Evolutionary conservation across 2,888 invertebrate species (phyloP), one percentile per base, ranked within the genome.

Genomic region (Macrophya alboannulata): DNA sequence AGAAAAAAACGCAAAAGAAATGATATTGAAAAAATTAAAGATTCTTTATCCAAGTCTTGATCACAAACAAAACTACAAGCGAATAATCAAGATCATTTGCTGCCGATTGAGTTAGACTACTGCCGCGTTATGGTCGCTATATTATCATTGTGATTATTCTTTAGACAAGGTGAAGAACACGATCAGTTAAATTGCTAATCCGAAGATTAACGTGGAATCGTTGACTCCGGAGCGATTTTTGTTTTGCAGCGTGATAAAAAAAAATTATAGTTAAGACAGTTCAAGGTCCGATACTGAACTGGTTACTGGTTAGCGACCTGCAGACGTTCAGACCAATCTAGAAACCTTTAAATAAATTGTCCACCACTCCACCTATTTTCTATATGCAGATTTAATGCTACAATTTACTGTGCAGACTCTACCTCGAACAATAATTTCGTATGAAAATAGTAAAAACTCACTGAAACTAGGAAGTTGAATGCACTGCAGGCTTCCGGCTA

Each of bases 261-360:
- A 21, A 83, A 17, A 51, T 68, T 51, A 71, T 51, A 68, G 45
- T 51, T 71, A 71, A 68, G 83, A 45, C 83, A 59, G 83, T 83
- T 83, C 83, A 83, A 83, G 83, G 83, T 83, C 83, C 51, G 68
- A 83, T 83, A 81, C 81, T 62, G 59, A 40, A 62, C 83, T 71
- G 68, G 83, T 68, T 71, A 48, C 48, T 83, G 83, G 83, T 83
- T 83, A 68, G 48, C 68, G 68, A 83, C 83, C 83, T 83, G 83
- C 71, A 37, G 51, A 45, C 83, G 31, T 71, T 83, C 51, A 51
- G 31, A 37, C 48, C 68, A 68, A 83, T 68, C 68, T 71, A 40
- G n/a, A 71, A 83, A 68, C 40, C 59, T 62, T 81, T 59, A 43
- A 43, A 55, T 37, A 65, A 62, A 21, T 21, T 65, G 81, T 62